phyloP scores from a whole-genome alignment of 2,888 invertebrate genomes.

The Leucoma salicis region DNA sequence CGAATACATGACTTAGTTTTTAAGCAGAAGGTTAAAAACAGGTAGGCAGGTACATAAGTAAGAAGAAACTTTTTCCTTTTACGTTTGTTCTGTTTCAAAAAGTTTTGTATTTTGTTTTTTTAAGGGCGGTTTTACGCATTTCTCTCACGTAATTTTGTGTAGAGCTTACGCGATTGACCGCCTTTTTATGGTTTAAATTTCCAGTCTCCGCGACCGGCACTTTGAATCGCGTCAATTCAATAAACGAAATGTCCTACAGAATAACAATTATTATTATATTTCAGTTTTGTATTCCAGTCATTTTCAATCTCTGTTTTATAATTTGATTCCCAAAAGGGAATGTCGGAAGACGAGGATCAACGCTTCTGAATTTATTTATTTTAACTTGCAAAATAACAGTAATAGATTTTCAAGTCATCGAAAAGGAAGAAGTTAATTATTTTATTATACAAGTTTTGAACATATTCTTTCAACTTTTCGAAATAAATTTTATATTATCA shows the following conservation, averaged over 20 bases:
- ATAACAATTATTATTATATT: slow-evolving; percentile 35
- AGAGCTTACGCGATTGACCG: slow-evolving; percentile 31
- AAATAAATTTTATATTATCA: no score
- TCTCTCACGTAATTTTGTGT: slow-evolving; percentile 31
- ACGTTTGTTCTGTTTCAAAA: slow-evolving; percentile 20
- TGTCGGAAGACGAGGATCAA: slow-evolving; percentile 17
- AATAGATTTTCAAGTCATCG: slow-evolving; percentile 19
- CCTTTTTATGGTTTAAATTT: slow-evolving; percentile 31
- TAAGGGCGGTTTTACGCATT: slow-evolving; percentile 25
- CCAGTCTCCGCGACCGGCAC: slow-evolving; percentile 16
- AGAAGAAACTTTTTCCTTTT: slow-evolving; percentile 20
- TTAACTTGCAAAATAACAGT: slow-evolving; percentile 19
- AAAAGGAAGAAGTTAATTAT: slow-evolving; percentile 14
- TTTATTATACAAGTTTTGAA: background rate
- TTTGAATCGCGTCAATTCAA: slow-evolving; percentile 36
- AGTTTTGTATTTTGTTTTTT: slow-evolving; percentile 27
- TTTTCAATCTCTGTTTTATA: slow-evolving; percentile 33
- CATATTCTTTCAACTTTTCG: slow-evolving; percentile 2
- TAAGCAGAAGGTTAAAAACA: slow-evolving; percentile 9
- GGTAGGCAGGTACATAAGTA: slow-evolving; percentile 16
- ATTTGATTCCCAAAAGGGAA: slow-evolving; percentile 22
- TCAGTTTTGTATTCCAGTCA: slow-evolving; percentile 21
- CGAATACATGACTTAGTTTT: slow-evolving; percentile 15
- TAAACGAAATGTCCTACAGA: slow-evolving; percentile 32
- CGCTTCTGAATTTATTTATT: slow-evolving; percentile 21